A percentile compares a stretch with the other conserved stretches of the same genome.
Conservation (phyloP, 2,888 invertebrate genomes). For the Agonopterix arenella region DNA sequence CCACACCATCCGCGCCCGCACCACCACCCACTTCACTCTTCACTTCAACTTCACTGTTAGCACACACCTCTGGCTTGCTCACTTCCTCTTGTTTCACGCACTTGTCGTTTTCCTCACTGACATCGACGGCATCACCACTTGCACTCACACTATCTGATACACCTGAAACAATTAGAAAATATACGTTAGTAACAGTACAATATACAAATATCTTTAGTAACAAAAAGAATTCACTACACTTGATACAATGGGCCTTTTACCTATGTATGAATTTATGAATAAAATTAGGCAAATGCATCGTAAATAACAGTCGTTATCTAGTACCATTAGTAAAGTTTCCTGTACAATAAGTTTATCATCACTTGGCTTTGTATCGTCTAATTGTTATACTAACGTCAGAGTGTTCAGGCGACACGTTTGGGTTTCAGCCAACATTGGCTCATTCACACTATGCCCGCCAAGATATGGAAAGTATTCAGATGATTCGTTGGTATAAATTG, state of each 20-base stretch:
- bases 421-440: conserved; percentile 57
- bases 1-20: conserved; percentile 69
- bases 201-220: too few relatives aligned
- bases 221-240: too few relatives aligned
- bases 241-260: too few relatives aligned
- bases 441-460: conserved; percentile 63
- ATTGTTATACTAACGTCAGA: conserved; percentile 39
- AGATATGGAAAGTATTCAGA: too few relatives aligned
- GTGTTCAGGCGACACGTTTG: conserved; percentile 47
- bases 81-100: conserved; percentile 62
- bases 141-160: conserved; percentile 60
- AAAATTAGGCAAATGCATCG: too few relatives aligned
- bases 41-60: conserved; percentile 64
- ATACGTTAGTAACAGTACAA: background rate
- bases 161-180: conserved; percentile 54
- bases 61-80: conserved; percentile 29
- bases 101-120: conserved; percentile 63
- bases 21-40: conserved; percentile 62
- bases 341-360: too few relatives aligned
- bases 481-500: too few relatives aligned
- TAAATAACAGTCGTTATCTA: too few relatives aligned
- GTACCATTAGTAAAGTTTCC: too few relatives aligned
- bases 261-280: too few relatives aligned
- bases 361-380: too few relatives aligned
- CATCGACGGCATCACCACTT: conserved; percentile 60